Evolutionary conservation across 2,113 vertebrate species (phyloP).

Genomic region (Larimichthys polyactis): DNA sequence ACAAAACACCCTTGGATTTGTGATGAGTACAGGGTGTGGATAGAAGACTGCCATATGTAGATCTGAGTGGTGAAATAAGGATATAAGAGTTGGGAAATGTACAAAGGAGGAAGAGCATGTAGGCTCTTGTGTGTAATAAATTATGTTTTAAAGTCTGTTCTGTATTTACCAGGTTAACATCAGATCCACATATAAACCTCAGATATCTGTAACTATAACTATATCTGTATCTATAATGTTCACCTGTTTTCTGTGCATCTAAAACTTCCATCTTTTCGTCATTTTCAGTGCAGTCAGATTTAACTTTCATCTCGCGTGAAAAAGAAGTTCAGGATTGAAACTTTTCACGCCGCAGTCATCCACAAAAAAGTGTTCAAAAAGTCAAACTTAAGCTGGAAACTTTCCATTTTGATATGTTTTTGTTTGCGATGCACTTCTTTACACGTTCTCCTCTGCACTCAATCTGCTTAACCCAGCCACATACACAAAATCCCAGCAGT

Average conservation of each 20-base stretch:
- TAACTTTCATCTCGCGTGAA: neutral
- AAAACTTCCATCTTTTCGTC: neutral
- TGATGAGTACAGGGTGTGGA: too few species aligned
- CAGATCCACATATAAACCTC: neutral
- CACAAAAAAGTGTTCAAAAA: neutral
- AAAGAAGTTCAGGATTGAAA: neutral
- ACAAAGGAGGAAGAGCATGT: too few species aligned
- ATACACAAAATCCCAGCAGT: constrained; percentile 4
- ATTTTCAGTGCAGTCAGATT: neutral
- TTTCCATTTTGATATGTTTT: neutral
- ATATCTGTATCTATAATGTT: too few species aligned
- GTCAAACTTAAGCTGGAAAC: neutral
- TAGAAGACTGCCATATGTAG: too few species aligned
- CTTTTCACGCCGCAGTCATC: neutral
- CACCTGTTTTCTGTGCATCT: too few species aligned
- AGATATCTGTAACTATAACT: neutral
- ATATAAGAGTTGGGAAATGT: too few species aligned
- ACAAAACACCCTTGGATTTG: too few species aligned
- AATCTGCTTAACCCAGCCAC: neutral
- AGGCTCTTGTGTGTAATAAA: too few species aligned
- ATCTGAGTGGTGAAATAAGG: too few species aligned
- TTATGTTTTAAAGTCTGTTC: too few species aligned
- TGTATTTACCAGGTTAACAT: too few species aligned
- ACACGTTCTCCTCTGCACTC: neutral
- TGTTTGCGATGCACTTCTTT: neutral